phyloP scores from a whole-genome alignment of 2,888 invertebrate genomes.

The Caenorhabditis imperialis region DNA sequence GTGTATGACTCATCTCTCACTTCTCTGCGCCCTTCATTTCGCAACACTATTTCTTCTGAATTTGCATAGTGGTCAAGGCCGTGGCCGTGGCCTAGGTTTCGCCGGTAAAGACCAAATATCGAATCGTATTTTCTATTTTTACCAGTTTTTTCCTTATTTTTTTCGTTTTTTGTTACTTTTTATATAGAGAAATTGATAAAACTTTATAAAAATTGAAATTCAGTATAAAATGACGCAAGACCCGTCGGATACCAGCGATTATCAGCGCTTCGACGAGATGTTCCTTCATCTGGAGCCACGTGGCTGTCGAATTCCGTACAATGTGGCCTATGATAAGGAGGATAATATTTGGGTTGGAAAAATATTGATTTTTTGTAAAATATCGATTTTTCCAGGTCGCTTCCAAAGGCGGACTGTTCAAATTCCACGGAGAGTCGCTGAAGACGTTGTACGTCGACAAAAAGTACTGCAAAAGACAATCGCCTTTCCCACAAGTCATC shows the following conservation, averaged over 20 bases:
- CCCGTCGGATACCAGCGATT: conserved; percentile 75
- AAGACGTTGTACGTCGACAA: conserved; percentile 65
- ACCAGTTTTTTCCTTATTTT: conserved; percentile 1
- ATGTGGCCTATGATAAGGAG: conserved; percentile 65
- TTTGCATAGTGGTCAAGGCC: conserved; percentile 21
- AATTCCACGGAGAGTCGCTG: conserved; percentile 64
- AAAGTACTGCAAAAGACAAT: conserved; percentile 75
- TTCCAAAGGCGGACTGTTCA: conserved; percentile 75
- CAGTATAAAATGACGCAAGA: conserved; percentile 68
- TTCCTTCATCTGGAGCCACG: conserved; percentile 71
- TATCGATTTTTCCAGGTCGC: conserved; percentile 58
- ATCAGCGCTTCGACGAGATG: conserved; percentile 77
- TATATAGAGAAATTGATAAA: neutral
- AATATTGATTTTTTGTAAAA: neutral
- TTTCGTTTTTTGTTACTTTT: no score
- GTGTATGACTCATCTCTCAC: conserved; percentile 14
- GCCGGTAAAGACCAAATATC: conserved; percentile 36
- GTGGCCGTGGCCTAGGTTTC: conserved; percentile 43
- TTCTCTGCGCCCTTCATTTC: conserved; percentile 9
- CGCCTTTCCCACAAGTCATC: conserved; percentile 75
- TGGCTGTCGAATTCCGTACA: conserved; percentile 74
- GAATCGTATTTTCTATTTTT: neutral
- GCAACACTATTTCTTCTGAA: conserved; percentile 7
- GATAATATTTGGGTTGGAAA: conserved; percentile 60
- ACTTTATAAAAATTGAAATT: neutral